Evolutionary conservation across 2,888 invertebrate species (phyloP), one percentile per base, ranked within the genome.

Genomic region (Eupeodes luniger): DNA sequence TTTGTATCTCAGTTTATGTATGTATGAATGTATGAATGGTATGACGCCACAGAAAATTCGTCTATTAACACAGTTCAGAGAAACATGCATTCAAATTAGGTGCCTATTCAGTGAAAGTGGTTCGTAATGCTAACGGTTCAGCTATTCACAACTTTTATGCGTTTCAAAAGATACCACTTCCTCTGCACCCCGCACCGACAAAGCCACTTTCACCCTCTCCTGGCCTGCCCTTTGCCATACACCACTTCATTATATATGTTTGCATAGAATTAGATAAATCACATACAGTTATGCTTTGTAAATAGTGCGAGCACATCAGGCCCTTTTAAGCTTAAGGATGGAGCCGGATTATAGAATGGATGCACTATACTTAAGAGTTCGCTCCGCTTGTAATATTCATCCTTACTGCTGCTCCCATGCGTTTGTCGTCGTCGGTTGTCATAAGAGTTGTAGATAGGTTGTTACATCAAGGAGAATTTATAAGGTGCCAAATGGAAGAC

Each of bases 401-500:
- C 64, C 72, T 53, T 9, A 40, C 6, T 40, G 40, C 40, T 74
- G 72, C 19, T 34, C 27, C 14, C 12, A 7, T 59, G 57, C 59
- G 47, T 59, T 11, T 9, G 40, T 7, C 40, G 40, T 7, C 49
- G n/a, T 59, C 5, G 57, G 59, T n/a, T n/a, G 5, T 59, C 34
- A 34, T 36, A 14, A 59, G 59, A 36, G 34, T n/a, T 36, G n/a
- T 9, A 55, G 5, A 7, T 16, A 12, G 11, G 16, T 12, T 34
- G 34, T 59, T 59, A 27, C 27, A 81, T 84, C 88, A 84, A 81
- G 67, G 64, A 81, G 80, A 88, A 81, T 88, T 84, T 84, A 81
- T 81, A 72, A 88, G 84, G 84, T 88, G 88, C 75, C 75, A 78
- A 81, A 67, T 88, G 81, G 78, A 88, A 81, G 62, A 81, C 78